Evolutionary conservation across 2,888 invertebrate genomes (phyloP).

Genomic region (Heliconius cydno): DNA sequence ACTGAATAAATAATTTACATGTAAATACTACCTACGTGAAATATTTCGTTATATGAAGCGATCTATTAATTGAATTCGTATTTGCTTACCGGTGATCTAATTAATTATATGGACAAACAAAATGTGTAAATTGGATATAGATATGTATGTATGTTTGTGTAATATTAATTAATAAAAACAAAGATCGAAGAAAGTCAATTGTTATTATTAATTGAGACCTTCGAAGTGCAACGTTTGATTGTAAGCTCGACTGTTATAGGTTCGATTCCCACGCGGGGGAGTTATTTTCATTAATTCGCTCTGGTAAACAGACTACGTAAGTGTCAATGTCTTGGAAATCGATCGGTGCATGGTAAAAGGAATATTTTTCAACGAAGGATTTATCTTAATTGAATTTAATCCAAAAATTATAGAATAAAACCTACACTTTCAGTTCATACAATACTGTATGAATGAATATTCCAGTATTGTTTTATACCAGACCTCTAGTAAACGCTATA

Average conservation of each 20-base stretch:
- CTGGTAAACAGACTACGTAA: too few species aligned
- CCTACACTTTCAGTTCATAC: neutral
- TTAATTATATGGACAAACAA: slow-evolving; percentile 29
- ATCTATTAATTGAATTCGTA: slow-evolving; percentile 28
- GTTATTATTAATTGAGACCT: neutral
- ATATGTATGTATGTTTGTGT: neutral
- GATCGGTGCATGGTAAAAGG: too few species aligned
- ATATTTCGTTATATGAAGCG: slow-evolving; percentile 28
- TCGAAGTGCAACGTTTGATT: neutral
- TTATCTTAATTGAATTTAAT: neutral
- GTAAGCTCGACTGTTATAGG: neutral
- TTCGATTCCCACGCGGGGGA: neutral
- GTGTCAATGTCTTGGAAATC: too few species aligned
- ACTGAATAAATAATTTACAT: slow-evolving; percentile 22
- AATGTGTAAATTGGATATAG: neutral
- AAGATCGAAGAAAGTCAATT: too few species aligned
- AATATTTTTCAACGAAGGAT: too few species aligned
- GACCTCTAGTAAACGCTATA: slow-evolving; percentile 8
- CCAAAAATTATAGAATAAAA: neutral
- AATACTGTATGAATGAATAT: neutral
- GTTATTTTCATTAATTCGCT: neutral
- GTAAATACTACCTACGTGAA: neutral
- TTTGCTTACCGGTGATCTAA: slow-evolving; percentile 28
- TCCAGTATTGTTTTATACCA: neutral
- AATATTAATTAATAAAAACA: neutral